Percentiles rank a stretch among this genome's conserved stretches.
phyloP scores from a whole-genome alignment of 2,888 invertebrate genomes.

The Amiota mariae region DNA sequence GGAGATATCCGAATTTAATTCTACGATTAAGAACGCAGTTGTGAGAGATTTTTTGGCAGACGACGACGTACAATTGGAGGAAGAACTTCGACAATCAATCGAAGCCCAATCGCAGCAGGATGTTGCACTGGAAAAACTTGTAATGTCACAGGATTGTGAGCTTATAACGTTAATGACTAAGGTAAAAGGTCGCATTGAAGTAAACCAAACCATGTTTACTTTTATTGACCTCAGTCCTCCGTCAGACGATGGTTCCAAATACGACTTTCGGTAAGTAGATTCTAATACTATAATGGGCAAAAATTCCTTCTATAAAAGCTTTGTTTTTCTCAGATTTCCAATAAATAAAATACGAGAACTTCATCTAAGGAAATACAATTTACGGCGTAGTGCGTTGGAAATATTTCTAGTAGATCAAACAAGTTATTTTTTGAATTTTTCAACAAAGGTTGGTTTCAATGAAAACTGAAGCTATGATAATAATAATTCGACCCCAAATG shows the following conservation, averaged over 20 bases:
- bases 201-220: conserved; percentile 77
- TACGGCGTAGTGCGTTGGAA: conserved; percentile 79
- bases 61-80: conserved; percentile 74
- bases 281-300: not conserved
- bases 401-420: conserved; percentile 79
- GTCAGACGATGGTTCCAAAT: conserved; percentile 75
- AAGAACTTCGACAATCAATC: conserved; percentile 73
- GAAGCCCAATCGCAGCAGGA: conserved; percentile 73
- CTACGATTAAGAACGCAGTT: conserved; percentile 73
- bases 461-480: conserved; percentile 3
- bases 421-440: conserved; percentile 80
- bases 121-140: conserved; percentile 76
- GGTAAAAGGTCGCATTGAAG: conserved; percentile 78
- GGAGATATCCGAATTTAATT: conserved; percentile 72
- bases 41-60: conserved; percentile 73
- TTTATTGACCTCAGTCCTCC: conserved; percentile 77
- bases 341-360: conserved; percentile 77
- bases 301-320: too few relatives aligned
- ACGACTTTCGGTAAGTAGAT: conserved; percentile 73
- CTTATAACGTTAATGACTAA: conserved; percentile 78
- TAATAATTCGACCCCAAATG: not conserved
- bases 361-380: conserved; percentile 79
- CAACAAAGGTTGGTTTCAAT: conserved; percentile 74
- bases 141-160: conserved; percentile 78
- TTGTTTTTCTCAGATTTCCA: conserved; percentile 69